Evolutionary conservation across 2,888 invertebrate genomes (phyloP).

Genomic region (Caenorhabditis wallacei): DNA sequence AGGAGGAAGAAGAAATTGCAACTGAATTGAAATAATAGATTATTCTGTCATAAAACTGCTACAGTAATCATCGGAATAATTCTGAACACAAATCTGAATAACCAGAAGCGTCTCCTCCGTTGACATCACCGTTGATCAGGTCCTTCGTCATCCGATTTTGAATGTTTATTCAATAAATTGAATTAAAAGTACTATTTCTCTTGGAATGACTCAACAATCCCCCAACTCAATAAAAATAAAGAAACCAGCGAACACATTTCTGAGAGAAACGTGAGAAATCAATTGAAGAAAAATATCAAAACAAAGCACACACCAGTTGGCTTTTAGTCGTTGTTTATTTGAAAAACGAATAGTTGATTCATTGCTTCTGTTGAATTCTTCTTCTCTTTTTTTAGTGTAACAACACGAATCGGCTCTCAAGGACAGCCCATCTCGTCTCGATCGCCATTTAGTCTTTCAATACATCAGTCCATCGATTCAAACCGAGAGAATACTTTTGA

Average conservation of each 20-base stretch:
- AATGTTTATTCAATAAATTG: background rate
- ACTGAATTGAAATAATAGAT: no score
- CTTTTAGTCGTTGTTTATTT: conserved; percentile 30
- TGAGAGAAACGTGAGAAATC: conserved; percentile 26
- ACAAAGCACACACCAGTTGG: conserved; percentile 33
- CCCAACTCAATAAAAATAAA: background rate
- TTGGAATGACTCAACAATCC: background rate
- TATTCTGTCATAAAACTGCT: no score
- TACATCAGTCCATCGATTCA: background rate
- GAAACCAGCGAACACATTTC: conserved; percentile 15
- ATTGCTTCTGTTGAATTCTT: conserved; percentile 33
- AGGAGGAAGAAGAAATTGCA: no score
- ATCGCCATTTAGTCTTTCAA: conserved; percentile 13
- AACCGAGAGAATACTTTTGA: background rate
- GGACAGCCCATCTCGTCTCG: conserved; percentile 48
- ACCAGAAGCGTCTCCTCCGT: no score
- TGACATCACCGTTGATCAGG: no score
- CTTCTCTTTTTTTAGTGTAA: conserved; percentile 47
- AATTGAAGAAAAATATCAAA: conserved; percentile 8
- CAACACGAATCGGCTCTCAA: conserved; percentile 41
- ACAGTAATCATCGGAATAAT: no score
- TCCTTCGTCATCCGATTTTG: no score
- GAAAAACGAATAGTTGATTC: conserved; percentile 29
- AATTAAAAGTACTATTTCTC: background rate
- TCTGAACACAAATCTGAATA: no score